Evolutionary conservation across 2,888 invertebrate species (phyloP).

Genomic region (Meiosimyza decipiens): DNA sequence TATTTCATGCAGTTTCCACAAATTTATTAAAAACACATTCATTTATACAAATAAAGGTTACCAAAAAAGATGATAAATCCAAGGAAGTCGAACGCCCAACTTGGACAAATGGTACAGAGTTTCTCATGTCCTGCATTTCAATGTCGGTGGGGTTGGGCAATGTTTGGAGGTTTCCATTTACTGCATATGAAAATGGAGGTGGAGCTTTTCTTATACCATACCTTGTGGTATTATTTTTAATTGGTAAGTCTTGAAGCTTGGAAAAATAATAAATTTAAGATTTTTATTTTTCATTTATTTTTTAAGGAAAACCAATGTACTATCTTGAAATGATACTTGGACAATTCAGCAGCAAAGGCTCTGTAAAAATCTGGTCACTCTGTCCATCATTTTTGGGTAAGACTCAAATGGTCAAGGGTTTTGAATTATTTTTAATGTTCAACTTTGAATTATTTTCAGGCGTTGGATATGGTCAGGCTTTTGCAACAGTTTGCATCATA

Average conservation of each 20-base stretch:
- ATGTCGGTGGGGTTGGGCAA: constrained; percentile 81
- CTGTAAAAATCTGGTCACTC: constrained; percentile 76
- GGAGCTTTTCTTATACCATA: constrained; percentile 81
- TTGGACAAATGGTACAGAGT: constrained; percentile 77
- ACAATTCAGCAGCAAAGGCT: constrained; percentile 84
- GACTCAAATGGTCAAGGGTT: background rate
- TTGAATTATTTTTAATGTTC: background rate
- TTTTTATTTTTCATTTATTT: background rate
- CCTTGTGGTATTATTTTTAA: constrained; percentile 74
- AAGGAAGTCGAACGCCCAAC: constrained; percentile 41
- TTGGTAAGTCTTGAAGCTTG: constrained; percentile 59
- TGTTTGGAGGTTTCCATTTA: constrained; percentile 75
- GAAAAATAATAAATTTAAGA: background rate
- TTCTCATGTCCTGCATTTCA: constrained; percentile 80
- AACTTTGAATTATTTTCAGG: constrained; percentile 69
- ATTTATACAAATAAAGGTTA: too few species aligned
- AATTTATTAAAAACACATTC: too few species aligned
- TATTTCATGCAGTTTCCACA: too few species aligned
- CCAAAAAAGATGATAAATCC: too few species aligned
- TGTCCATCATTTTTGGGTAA: constrained; percentile 82
- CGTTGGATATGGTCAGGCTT: constrained; percentile 75
- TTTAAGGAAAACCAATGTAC: constrained; percentile 76
- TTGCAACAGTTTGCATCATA: constrained; percentile 74
- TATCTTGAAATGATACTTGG: constrained; percentile 86
- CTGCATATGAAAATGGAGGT: constrained; percentile 79